phyloP scores from a whole-genome alignment of 2,797 vertebrate species.

The Malacoraja senta region DNA sequence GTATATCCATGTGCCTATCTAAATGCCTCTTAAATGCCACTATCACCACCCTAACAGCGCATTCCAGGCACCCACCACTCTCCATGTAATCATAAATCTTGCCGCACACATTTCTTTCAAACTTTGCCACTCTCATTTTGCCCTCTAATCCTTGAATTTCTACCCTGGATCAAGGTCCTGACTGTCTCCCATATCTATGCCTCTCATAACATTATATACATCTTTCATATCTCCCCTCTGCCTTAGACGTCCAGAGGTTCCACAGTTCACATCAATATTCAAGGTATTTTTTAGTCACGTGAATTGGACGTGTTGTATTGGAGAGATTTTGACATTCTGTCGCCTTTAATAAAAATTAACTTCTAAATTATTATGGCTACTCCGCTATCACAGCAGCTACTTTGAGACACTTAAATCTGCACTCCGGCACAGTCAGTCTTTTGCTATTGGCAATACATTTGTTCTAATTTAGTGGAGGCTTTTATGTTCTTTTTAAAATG shows the following conservation, averaged over 20 bases:
- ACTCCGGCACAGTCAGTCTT: background rate
- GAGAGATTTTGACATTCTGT: background rate
- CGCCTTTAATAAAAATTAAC: background rate
- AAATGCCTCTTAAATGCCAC: too few species aligned
- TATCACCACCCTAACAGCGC: too few species aligned
- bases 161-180: too few species aligned
- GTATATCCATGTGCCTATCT: too few species aligned
- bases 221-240: too few species aligned
- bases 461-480: slow-evolving; percentile 20
- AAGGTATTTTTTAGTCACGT: background rate
- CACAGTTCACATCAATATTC: background rate
- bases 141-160: too few species aligned
- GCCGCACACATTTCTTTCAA: too few species aligned
- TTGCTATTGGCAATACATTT: background rate
- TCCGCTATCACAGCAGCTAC: background rate
- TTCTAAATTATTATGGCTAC: background rate
- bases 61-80: too few species aligned
- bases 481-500: background rate
- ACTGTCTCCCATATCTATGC: too few species aligned
- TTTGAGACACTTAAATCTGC: background rate
- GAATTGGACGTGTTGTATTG: background rate
- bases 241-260: background rate
- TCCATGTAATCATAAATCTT: too few species aligned
- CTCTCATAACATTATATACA: too few species aligned
- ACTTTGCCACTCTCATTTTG: too few species aligned